Percentiles rank a stretch among this genome's conserved stretches.
phyloP scores from a whole-genome alignment of 2,888 invertebrate genomes.

The Rhorus exstirpatorius region DNA sequence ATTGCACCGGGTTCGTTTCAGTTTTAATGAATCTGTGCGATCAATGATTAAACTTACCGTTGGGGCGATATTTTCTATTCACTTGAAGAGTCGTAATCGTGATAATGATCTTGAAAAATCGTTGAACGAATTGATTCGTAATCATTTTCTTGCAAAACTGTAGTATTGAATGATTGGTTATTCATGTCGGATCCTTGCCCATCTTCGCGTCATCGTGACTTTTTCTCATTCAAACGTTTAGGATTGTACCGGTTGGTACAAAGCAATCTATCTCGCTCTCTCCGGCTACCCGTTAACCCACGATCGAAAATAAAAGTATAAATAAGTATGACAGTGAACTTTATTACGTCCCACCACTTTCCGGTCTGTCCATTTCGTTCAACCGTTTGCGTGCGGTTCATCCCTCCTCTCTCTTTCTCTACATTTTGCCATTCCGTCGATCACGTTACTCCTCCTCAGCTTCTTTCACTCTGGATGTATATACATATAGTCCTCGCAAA shows the following conservation, averaged over 20 bases:
- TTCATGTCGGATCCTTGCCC: no score
- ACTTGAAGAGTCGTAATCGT: background rate
- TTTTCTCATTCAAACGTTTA: background rate
- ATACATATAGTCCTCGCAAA: conserved; percentile 22
- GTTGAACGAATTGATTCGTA: background rate
- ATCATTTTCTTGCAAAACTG: conserved; percentile 5
- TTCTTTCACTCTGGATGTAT: background rate
- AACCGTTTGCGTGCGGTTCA: conserved; percentile 44
- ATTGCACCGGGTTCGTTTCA: no score
- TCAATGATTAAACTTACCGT: background rate
- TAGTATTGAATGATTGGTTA: no score
- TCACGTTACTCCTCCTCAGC: conserved; percentile 26
- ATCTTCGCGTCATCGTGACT: background rate
- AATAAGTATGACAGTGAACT: conserved; percentile 80
- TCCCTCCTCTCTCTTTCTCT: conserved; percentile 12
- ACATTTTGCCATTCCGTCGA: conserved; percentile 39
- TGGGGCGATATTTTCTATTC: no score
- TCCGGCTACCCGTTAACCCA: background rate
- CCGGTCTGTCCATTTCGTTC: conserved; percentile 34
- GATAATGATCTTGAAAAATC: background rate
- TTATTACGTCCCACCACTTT: conserved; percentile 76
- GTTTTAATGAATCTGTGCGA: background rate
- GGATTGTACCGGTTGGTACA: conserved; percentile 35
- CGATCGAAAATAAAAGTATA: conserved; percentile 40
- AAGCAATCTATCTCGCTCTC: background rate